phyloP scores from a whole-genome alignment of 2,888 invertebrate genomes.

The Ormyrus nitidulus region DNA sequence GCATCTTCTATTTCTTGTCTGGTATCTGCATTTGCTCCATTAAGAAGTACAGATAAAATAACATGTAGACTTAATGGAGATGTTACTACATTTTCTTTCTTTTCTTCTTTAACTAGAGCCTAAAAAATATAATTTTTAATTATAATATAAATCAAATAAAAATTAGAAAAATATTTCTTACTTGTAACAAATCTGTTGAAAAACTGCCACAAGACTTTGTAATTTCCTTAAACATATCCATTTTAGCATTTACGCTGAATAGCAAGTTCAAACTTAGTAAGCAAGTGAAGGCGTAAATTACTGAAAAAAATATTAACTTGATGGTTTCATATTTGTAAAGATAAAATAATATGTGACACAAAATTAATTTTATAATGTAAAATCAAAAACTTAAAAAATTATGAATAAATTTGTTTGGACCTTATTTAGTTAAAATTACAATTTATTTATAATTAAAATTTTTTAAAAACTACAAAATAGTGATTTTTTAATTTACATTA shows the following conservation, averaged over 20 bases:
- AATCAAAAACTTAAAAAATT: too few species aligned
- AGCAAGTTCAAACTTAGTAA: background rate
- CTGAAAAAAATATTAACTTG: conserved; percentile 16
- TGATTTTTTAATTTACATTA: too few species aligned
- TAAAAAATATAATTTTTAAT: conserved; percentile 53
- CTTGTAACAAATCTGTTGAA: conserved; percentile 53
- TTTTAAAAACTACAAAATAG: too few species aligned
- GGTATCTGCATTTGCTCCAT: conserved; percentile 66
- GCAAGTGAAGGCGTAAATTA: background rate
- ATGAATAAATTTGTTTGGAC: too few species aligned
- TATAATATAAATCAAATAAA: background rate
- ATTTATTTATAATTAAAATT: too few species aligned
- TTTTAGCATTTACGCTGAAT: conserved; percentile 9
- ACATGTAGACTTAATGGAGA: conserved; percentile 72
- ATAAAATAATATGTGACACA: background rate
- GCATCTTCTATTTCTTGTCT: conserved; percentile 61
- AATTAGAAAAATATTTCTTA: conserved; percentile 22
- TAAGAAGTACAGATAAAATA: conserved; percentile 68
- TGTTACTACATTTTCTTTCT: conserved; percentile 62
- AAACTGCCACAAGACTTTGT: conserved; percentile 51
- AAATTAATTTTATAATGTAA: too few species aligned
- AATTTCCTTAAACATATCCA: conserved; percentile 22
- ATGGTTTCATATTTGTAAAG: background rate
- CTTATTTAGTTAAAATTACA: too few species aligned
- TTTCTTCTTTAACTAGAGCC: conserved; percentile 56